These are phyloP conservation scores for Sebastes oblongus DNA, from an alignment of 2,797 vertebrate genomes.

Conservation along the genomic window DNA sequence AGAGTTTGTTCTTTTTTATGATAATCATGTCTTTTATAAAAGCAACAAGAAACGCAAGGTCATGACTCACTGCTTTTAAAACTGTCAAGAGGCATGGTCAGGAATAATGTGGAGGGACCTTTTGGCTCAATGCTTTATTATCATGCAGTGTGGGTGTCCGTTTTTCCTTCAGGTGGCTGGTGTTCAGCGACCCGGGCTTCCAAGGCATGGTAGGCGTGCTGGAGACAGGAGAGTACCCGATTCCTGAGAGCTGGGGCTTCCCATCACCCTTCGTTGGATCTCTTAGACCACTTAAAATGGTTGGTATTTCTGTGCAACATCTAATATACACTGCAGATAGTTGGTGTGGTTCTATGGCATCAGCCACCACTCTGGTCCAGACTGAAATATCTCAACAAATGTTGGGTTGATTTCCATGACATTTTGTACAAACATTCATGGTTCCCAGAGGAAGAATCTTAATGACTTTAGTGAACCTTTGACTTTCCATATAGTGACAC, in stretches of 20 bases:
- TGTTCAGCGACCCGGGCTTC: constrained; percentile 92
- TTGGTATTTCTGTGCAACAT: constrained; percentile 50
- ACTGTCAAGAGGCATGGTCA: neutral
- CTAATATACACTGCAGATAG: neutral
- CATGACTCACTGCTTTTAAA: constrained; percentile 3
- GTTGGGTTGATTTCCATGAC: neutral
- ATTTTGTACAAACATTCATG: neutral
- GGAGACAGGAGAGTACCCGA: constrained; percentile 89
- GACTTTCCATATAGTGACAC: neutral
- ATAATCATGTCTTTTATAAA: neutral
- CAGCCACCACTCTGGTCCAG: neutral
- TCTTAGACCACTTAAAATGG: constrained; percentile 92
- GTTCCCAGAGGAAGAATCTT: neutral
- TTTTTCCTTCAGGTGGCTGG: constrained; percentile 85
- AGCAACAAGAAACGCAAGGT: neutral
- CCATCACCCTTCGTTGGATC: constrained; percentile 88
- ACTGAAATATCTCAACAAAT: neutral
- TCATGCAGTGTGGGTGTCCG: neutral
- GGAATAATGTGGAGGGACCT: neutral
- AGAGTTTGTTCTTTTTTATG: neutral
- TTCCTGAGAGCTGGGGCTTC: constrained; percentile 89
- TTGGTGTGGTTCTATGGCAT: too few species aligned
- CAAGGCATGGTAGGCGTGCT: constrained; percentile 89
- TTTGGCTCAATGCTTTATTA: neutral
- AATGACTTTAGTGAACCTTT: neutral